Evolutionary conservation across 2,797 vertebrate species (phyloP).

Genomic region (Macropodus opercularis): DNA sequence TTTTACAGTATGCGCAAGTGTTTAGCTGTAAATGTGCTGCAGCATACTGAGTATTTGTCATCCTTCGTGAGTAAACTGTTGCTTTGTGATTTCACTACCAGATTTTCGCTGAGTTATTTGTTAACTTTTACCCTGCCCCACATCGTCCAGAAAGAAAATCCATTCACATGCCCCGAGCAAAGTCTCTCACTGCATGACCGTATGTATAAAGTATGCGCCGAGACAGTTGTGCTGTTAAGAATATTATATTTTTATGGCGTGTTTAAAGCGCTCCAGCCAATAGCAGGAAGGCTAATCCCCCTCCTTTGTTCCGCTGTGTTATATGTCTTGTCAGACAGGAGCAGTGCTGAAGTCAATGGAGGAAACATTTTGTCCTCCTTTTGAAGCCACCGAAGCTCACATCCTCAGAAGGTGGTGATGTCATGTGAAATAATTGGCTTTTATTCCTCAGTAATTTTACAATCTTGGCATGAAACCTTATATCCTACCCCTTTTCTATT

Average conservation of each 20-base stretch:
- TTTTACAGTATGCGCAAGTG: constrained; percentile 60
- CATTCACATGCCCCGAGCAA: constrained; percentile 55
- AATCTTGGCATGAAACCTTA: constrained; percentile 78
- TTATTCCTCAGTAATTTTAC: constrained; percentile 80
- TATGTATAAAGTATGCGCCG: constrained; percentile 28
- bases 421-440: constrained; percentile 80
- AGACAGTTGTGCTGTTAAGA: constrained; percentile 43
- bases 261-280: constrained; percentile 44
- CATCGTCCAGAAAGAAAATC: constrained; percentile 59
- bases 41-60: constrained; percentile 46
- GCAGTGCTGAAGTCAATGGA: constrained; percentile 44
- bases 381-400: constrained; percentile 68
- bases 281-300: constrained; percentile 36
- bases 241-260: constrained; percentile 54
- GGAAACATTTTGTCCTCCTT: constrained; percentile 70
- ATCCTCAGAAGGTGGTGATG: constrained; percentile 78
- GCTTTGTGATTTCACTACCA: constrained; percentile 48
- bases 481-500: constrained; percentile 71
- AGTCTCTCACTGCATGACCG: constrained; percentile 36
- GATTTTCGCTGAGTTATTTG: constrained; percentile 47
- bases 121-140: constrained; percentile 55
- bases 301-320: constrained; percentile 54
- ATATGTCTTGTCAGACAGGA: constrained; percentile 58
- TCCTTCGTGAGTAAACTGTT: constrained; percentile 55
- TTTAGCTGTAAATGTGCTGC: constrained; percentile 42